Conservation (phyloP, 2,113 vertebrate species). For the Girardinichthys multiradiatus region DNA sequence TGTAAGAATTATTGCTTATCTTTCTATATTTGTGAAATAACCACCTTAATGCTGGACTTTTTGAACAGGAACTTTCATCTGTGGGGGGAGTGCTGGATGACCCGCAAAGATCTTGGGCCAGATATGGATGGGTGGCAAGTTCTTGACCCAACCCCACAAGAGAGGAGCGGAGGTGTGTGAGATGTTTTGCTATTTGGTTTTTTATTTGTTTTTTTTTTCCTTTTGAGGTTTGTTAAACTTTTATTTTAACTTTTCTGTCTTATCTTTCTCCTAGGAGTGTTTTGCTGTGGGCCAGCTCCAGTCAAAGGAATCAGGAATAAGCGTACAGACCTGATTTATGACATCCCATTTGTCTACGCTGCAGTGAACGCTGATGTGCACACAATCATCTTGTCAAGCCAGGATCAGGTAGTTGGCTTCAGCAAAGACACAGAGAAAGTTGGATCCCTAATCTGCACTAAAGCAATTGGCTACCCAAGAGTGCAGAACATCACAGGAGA, state of each 20-base stretch:
- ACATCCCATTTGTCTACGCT: slow-evolving; percentile 85
- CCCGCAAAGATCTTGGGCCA: slow-evolving; percentile 80
- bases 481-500: slow-evolving; percentile 70
- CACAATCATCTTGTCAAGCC: slow-evolving; percentile 35
- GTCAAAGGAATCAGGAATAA: slow-evolving; percentile 80
- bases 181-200: neutral
- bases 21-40: neutral
- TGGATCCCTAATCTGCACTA: slow-evolving; percentile 79
- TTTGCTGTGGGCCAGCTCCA: slow-evolving; percentile 85
- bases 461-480: slow-evolving; percentile 53
- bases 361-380: slow-evolving; percentile 85
- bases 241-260: neutral
- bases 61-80: slow-evolving; percentile 92
- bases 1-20: fast-evolving
- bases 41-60: neutral
- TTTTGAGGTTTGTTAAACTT: neutral
- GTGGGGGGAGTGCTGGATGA: slow-evolving; percentile 96
- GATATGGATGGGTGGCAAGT: slow-evolving; percentile 91
- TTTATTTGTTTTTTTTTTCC: neutral
- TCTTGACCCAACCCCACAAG: slow-evolving; percentile 93
- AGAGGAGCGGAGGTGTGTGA: slow-evolving; percentile 87
- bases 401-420: slow-evolving; percentile 17
- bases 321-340: slow-evolving; percentile 75
- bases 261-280: slow-evolving; percentile 72
- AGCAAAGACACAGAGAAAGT: slow-evolving; percentile 67